Conservation (phyloP, 1,140 invertebrate genomes). For the Drosophila repletoides region DNA sequence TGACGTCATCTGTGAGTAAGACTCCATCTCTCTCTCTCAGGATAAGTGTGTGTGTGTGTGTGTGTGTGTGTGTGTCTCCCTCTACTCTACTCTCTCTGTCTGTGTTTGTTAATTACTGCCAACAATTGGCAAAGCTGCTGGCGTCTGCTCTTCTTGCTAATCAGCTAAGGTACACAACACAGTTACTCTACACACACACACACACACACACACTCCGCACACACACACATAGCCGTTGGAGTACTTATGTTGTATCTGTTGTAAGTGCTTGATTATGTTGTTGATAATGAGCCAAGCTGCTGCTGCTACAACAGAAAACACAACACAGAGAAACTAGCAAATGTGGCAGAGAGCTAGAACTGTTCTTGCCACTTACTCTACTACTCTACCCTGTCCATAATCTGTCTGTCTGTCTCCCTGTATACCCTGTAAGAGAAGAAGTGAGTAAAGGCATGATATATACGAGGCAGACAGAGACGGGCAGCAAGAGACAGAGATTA, state of each 20-base stretch:
- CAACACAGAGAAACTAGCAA: constrained; percentile 21
- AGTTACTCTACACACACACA: constrained; percentile 30
- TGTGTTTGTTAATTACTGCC: constrained; percentile 67
- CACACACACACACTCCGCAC: constrained; percentile 14
- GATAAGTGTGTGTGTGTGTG: not conserved
- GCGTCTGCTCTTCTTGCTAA: constrained; percentile 31
- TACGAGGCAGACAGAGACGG: too few relatives aligned
- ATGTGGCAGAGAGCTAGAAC: constrained; percentile 12
- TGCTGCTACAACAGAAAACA: constrained; percentile 16
- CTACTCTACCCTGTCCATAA: not conserved
- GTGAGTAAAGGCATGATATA: too few relatives aligned
- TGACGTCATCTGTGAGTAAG: constrained; percentile 64
- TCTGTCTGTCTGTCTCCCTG: too few relatives aligned
- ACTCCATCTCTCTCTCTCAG: constrained; percentile 1
- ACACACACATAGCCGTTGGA: not conserved
- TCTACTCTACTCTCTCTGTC: not conserved
- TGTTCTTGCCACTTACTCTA: not conserved
- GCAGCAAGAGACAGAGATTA: too few relatives aligned
- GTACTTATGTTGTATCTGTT: constrained; percentile 26
- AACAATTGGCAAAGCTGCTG: constrained; percentile 55
- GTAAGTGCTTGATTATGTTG: constrained; percentile 71
- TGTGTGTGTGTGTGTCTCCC: constrained; percentile 14
- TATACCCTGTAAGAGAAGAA: too few relatives aligned
- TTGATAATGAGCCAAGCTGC: constrained; percentile 65
- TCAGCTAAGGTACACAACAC: constrained; percentile 26